Evolutionary conservation across 1,140 invertebrate species (phyloP), one percentile per base, ranked within the genome.

Genomic region (Triops longicaudatus): DNA sequence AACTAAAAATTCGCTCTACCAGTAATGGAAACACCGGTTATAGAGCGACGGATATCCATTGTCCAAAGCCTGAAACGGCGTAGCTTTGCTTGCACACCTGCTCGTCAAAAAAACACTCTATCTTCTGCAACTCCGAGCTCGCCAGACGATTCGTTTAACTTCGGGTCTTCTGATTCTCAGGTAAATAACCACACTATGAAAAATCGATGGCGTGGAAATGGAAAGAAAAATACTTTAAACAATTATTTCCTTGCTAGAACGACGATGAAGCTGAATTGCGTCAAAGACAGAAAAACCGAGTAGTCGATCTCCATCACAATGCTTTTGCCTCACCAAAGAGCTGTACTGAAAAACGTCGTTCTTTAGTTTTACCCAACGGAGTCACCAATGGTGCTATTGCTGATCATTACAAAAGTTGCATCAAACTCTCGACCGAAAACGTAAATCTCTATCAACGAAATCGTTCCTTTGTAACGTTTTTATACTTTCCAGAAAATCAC

Each of bases 401-500:
- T 73, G 88, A 89, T 80, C 89, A 90, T 81, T 90, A 89, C 81
- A 84, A 87, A 78, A 88, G 87, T 74, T 91, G 90, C 81, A 87
- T 91, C 43, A 89, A 90, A 81, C 84, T 91, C 14, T 90, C 87
- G 81, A 85, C 88, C 75, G 89, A 90, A 85, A 91, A 91, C 87
- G 88, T 88, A 83, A 85, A 85, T 82, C 42, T 17, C 41, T 74
- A 43, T 0, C n/a, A 22, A 37, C 0, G 4, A 6, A 6, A 42
- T 7, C 17, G n/a, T 77, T 28, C 11, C 31, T 1, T 26, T 1
- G 5, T 73, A 22, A 37, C 1, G 0, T 77, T 74, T 22, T 74
- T 22, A 1, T 79, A 63, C 41, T 78, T 26, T 63, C 73, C 82
- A 90, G 88, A 93, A 94, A 91, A 94, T 95, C 78, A 94, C 88